Evolutionary conservation across 2,888 invertebrate species (phyloP).

Genomic region (Macropis europaea): DNA sequence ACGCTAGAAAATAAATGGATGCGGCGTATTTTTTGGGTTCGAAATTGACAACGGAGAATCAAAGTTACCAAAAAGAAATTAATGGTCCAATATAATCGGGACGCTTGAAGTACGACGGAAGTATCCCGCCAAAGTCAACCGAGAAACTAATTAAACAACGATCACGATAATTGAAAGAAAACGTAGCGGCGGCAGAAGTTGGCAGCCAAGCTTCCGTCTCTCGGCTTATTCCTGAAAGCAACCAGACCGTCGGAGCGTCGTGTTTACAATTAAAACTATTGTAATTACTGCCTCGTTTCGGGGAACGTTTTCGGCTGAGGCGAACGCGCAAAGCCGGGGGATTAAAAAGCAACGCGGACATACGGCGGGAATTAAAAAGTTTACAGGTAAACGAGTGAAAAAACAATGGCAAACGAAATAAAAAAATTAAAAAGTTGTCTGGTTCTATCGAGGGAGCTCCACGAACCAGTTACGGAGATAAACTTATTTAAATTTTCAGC

Average conservation of each 20-base stretch:
- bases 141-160: constrained; percentile 18
- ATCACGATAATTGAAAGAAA: not conserved
- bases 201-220: not conserved
- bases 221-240: not conserved
- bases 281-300: constrained; percentile 25
- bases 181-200: no score
- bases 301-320: not conserved
- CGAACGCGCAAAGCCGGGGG: not conserved
- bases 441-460: no score
- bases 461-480: no score
- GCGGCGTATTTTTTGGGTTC: not conserved
- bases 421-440: no score
- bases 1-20: not conserved
- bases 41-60: not conserved
- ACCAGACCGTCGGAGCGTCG: not conserved
- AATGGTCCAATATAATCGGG: not conserved
- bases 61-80: not conserved
- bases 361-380: constrained; percentile 18
- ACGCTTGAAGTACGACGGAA: not conserved
- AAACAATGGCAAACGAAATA: not conserved
- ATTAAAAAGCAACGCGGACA: not conserved
- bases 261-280: constrained; percentile 31
- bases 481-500: no score
- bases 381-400: not conserved
- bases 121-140: not conserved